phyloP scores from a whole-genome alignment of 2,113 vertebrate genomes.

The Colius striatus region DNA sequence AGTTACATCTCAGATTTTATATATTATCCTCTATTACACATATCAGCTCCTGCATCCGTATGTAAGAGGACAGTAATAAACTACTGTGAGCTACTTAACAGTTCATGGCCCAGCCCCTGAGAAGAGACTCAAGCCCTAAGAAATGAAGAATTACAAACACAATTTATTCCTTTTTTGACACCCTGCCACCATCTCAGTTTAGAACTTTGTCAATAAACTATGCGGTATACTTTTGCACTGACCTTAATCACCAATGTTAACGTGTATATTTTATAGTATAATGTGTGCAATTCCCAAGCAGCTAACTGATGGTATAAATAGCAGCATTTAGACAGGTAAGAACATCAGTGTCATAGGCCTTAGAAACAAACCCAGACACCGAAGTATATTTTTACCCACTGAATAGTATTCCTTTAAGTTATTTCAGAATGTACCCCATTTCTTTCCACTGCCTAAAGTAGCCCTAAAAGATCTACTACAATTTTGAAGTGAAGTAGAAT shows the following conservation, averaged over 20 bases:
- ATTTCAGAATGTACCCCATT: neutral
- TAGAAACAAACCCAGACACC: conserved; percentile 21
- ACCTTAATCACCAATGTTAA: conserved; percentile 7
- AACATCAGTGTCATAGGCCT: conserved; percentile 18
- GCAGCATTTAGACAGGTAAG: conserved; percentile 42
- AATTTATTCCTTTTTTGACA: conserved; percentile 32
- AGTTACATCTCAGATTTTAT: conserved; percentile 59
- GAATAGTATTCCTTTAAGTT: neutral
- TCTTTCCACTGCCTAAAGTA: neutral
- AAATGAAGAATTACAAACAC: conserved; percentile 16
- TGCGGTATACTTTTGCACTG: conserved; percentile 8
- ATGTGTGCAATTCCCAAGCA: conserved; percentile 15
- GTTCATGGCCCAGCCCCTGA: conserved; percentile 20
- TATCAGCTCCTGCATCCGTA: conserved; percentile 34
- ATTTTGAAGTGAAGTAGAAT: neutral
- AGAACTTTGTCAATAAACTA: conserved; percentile 13
- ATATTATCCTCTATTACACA: conserved; percentile 35
- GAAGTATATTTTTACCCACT: neutral
- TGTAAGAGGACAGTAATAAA: conserved; percentile 20
- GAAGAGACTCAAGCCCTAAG: conserved; percentile 37
- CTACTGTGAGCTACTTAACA: neutral
- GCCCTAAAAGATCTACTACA: neutral
- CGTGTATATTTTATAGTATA: neutral
- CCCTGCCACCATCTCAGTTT: neutral
- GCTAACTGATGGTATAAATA: conserved; percentile 25